These are phyloP conservation scores for Apis mellifera DNA, from an alignment of 1,140 invertebrate genomes.

Conservation along the genomic window Amel_HAv3.1 CM009933.2:8219501-8220000, in stretches of 20 bases:
- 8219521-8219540: neutral
- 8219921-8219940: neutral
- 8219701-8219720: neutral
- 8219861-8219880: no score
- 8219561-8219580: neutral
- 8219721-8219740: neutral
- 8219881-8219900: no score
- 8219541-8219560: neutral
- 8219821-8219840: neutral
- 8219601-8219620: neutral
- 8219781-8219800: neutral
- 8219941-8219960: neutral
- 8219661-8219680: no score
- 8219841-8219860: neutral
- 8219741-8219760: neutral
- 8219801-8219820: neutral
- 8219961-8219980: neutral
- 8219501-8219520: no score
- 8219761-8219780: neutral
- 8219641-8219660: conserved; percentile 20
- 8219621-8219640: conserved; percentile 2
- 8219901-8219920: no score
- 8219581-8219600: neutral
- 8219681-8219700: neutral
- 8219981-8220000: neutral